phyloP scores from a whole-genome alignment of 2,888 invertebrate genomes.

The Strigamia crassipes region DNA sequence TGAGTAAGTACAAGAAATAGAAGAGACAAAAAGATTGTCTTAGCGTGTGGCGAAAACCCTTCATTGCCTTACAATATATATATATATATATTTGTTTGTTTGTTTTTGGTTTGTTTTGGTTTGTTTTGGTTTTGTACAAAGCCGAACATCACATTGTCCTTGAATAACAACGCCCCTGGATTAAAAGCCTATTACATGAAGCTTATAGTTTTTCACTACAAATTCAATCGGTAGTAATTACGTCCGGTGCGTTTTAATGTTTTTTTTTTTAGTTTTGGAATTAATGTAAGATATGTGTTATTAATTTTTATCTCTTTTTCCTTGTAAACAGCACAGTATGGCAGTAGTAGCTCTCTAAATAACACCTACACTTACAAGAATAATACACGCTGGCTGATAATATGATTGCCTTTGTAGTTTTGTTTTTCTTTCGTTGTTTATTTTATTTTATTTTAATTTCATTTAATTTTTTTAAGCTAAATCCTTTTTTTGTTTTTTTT shows the following conservation, averaged over 20 bases:
- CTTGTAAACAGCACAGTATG: conserved; percentile 36
- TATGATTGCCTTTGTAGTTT: conserved; percentile 27
- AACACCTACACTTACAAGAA: conserved; percentile 42
- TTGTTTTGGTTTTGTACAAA: background rate
- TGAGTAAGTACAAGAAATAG: conserved; percentile 32
- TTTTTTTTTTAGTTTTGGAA: background rate
- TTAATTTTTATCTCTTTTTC: conserved; percentile 25
- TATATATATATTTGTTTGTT: background rate
- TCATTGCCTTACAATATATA: conserved; percentile 12
- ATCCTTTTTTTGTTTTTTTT: conserved; percentile 6
- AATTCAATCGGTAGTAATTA: background rate
- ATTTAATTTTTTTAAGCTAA: background rate
- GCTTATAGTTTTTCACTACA: background rate
- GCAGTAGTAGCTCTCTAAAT: conserved; percentile 38
- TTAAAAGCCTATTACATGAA: conserved; percentile 1
- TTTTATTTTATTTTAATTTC: background rate
- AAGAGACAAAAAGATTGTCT: conserved; percentile 42
- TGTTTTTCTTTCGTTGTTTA: background rate
- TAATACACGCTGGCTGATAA: conserved; percentile 37
- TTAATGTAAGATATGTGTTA: conserved; percentile 29
- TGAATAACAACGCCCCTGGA: conserved; percentile 16
- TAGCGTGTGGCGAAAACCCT: conserved; percentile 31
- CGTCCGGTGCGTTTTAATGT: conserved; percentile 10
- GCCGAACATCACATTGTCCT: conserved; percentile 21
- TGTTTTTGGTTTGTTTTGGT: background rate